Evolutionary conservation across 2,113 vertebrate genomes (phyloP).

Genomic region (Hippocampus mohnikei): DNA sequence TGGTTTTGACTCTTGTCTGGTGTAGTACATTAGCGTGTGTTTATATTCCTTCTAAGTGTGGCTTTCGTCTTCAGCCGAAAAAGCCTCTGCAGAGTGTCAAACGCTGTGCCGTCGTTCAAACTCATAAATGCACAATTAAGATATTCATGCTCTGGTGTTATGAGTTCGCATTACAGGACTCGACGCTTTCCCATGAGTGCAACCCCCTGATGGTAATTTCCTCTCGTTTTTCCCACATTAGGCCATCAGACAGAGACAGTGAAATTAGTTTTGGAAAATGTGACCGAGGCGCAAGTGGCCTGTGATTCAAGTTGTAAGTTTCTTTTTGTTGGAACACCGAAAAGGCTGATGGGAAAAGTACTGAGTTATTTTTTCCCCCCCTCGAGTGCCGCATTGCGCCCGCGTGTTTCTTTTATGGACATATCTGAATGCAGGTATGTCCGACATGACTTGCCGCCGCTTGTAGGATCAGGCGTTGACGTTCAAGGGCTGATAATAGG

Average conservation of each 20-base stretch:
- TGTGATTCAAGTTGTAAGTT: conserved; percentile 36
- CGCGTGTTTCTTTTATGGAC: conserved; percentile 38
- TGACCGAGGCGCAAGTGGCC: conserved; percentile 48
- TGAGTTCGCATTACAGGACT: conserved; percentile 15
- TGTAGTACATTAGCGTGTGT: background rate
- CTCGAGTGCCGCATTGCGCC: conserved; percentile 37
- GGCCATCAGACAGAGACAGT: conserved; percentile 26
- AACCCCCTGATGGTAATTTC: conserved; percentile 19
- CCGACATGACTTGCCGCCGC: conserved; percentile 3
- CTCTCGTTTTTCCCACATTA: conserved; percentile 24
- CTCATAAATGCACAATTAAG: conserved; percentile 1
- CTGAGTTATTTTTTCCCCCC: conserved; percentile 22
- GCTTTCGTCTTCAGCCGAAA: background rate
- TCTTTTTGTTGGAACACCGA: conserved; percentile 41
- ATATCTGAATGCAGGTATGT: background rate
- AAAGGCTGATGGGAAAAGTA: conserved; percentile 31
- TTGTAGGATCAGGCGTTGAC: background rate
- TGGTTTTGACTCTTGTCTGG: background rate
- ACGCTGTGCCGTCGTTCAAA: background rate
- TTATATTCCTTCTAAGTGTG: background rate
- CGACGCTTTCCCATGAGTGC: conserved; percentile 13
- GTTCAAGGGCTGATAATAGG: background rate
- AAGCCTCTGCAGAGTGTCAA: background rate
- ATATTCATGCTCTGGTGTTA: conserved; percentile 7
- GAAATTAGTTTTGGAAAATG: conserved; percentile 47